Evolutionary conservation across 1,140 invertebrate genomes (phyloP).

Genomic region (Hycleus phaleratus): DNA sequence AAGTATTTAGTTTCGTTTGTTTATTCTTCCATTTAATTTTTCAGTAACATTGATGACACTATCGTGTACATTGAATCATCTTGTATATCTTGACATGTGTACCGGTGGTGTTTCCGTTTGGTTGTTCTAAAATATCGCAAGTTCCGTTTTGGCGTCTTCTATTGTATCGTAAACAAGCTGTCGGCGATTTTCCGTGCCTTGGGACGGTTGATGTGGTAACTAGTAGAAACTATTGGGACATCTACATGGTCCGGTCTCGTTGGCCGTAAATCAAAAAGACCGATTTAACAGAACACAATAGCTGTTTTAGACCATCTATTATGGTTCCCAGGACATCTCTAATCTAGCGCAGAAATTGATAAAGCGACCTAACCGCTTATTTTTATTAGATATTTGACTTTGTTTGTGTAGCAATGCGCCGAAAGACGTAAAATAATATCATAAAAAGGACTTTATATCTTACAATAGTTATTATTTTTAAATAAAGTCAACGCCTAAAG

Average conservation of each 20-base stretch:
- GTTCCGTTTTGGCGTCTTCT: slow-evolving; percentile 23
- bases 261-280: slow-evolving; percentile 25
- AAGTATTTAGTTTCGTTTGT: too few species aligned
- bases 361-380: slow-evolving; percentile 15
- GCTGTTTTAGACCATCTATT: slow-evolving; percentile 25
- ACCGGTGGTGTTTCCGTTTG: slow-evolving; percentile 21
- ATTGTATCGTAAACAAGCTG: slow-evolving; percentile 25
- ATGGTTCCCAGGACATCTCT: slow-evolving; percentile 20
- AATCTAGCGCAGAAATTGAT: slow-evolving; percentile 17
- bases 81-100: slow-evolving; percentile 10
- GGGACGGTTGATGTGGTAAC: slow-evolving; percentile 14
- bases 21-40: too few species aligned
- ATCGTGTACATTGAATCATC: not conserved
- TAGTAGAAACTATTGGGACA: slow-evolving; percentile 5
- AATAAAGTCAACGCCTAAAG: too few species aligned
- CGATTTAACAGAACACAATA: slow-evolving; percentile 26
- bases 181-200: slow-evolving; percentile 18
- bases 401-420: not conserved
- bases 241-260: slow-evolving; percentile 12
- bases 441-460: too few species aligned
- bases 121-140: slow-evolving; percentile 23
- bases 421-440: too few species aligned
- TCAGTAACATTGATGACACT: too few species aligned
- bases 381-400: slow-evolving; percentile 15
- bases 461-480: too few species aligned